A percentile compares a stretch with the other conserved stretches of the same genome.
Evolutionary conservation across 2,797 vertebrate genomes (phyloP).

Genomic region (Smutsia temminckii): DNA sequence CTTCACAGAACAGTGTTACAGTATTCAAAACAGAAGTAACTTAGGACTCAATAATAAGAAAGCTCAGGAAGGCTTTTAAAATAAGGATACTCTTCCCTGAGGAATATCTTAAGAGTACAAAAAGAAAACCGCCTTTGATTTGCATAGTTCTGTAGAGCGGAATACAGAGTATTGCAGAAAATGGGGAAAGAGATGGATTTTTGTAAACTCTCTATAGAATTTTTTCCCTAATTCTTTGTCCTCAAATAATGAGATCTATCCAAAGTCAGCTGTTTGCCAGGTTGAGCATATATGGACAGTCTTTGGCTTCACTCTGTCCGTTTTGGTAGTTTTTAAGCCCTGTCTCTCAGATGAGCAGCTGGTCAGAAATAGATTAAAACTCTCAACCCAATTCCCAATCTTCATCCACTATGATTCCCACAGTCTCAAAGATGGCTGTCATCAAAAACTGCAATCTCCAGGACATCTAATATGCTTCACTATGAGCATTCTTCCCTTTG

Average conservation of each 20-base stretch:
- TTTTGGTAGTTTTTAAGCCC: neutral
- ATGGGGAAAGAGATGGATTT: neutral
- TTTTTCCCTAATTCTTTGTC: neutral
- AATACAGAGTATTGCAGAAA: neutral
- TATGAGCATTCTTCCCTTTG: neutral
- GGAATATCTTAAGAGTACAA: neutral
- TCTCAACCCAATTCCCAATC: constrained; percentile 20
- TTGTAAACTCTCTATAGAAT: neutral
- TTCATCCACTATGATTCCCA: neutral
- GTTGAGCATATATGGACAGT: neutral
- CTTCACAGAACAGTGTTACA: neutral
- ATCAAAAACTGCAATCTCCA: constrained; percentile 27
- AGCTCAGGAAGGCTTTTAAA: neutral
- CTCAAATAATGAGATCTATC: constrained; percentile 27
- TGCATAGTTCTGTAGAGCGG: neutral
- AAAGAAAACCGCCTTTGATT: neutral
- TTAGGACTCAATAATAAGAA: neutral
- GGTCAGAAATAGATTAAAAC: constrained; percentile 47
- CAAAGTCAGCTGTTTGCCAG: constrained; percentile 7
- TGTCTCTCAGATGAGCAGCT: constrained; percentile 24
- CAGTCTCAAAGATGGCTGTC: neutral
- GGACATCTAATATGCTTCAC: neutral
- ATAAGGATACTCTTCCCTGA: neutral
- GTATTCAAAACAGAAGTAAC: neutral
- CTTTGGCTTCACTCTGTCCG: neutral